Conservation (phyloP, 2,797 vertebrate species). For the Leptoclinus maculatus region DNA sequence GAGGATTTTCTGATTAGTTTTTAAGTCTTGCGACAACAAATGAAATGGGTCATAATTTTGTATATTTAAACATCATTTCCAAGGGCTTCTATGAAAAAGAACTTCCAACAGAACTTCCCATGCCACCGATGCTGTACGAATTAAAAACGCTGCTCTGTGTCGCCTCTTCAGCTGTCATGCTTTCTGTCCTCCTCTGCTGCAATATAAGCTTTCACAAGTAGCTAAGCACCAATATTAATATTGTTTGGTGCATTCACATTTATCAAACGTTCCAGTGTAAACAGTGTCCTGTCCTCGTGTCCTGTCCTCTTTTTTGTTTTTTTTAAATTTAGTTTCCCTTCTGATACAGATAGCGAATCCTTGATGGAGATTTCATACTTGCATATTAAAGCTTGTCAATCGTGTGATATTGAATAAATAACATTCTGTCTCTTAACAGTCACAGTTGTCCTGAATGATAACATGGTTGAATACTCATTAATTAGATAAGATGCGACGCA, state of each 20-base stretch:
- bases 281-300: neutral
- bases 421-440: neutral
- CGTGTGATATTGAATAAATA: constrained; percentile 11
- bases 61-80: neutral
- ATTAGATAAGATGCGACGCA: neutral
- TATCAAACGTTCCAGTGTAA: neutral
- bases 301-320: neutral
- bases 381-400: constrained; percentile 16
- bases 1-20: neutral
- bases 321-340: neutral
- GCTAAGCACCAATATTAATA: neutral
- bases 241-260: neutral
- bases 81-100: neutral
- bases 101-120: neutral
- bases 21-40: neutral
- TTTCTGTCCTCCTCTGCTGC: neutral
- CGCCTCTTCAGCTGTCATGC: neutral
- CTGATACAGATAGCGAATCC: neutral
- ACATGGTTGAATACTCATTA: neutral
- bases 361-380: neutral
- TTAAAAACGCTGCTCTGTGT: constrained; percentile 3
- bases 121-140: neutral
- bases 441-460: neutral
- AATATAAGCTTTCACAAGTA: neutral
- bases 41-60: neutral